Conservation (phyloP, 2,797 vertebrate genomes). For the Anabas testudineus region DNA sequence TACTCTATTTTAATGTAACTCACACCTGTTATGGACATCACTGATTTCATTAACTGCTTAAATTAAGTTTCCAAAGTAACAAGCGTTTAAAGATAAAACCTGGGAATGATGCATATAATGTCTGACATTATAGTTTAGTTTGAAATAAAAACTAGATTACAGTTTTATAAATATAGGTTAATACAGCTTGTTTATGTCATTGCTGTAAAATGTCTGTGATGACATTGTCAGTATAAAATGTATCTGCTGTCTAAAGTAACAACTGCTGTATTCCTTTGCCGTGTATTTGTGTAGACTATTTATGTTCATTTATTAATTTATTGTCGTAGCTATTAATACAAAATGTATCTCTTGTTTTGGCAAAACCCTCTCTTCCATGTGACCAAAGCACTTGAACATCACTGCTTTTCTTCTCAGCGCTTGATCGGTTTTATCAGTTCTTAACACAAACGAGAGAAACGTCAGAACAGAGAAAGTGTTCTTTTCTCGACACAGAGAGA, state of each 20-base stretch:
- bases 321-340: too few species aligned
- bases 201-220: too few species aligned
- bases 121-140: too few species aligned
- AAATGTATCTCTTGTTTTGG: conserved; percentile 2
- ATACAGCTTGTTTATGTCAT: too few species aligned
- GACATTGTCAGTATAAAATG: background rate
- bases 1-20: background rate
- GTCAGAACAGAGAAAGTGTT: conserved; percentile 14
- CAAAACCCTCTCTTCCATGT: conserved; percentile 5
- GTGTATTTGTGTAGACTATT: background rate
- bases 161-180: too few species aligned
- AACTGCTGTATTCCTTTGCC: background rate
- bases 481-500: conserved; percentile 11
- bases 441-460: conserved; percentile 7
- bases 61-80: too few species aligned
- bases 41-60: too few species aligned
- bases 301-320: too few species aligned
- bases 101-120: too few species aligned
- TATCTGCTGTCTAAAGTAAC: background rate
- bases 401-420: background rate
- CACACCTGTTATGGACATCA: background rate
- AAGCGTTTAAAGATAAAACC: too few species aligned
- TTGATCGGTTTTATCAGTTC: conserved; percentile 10
- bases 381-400: background rate
- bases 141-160: too few species aligned